Conservation (phyloP, 2,888 invertebrate species). For the Standfussiana lucernea region DNA sequence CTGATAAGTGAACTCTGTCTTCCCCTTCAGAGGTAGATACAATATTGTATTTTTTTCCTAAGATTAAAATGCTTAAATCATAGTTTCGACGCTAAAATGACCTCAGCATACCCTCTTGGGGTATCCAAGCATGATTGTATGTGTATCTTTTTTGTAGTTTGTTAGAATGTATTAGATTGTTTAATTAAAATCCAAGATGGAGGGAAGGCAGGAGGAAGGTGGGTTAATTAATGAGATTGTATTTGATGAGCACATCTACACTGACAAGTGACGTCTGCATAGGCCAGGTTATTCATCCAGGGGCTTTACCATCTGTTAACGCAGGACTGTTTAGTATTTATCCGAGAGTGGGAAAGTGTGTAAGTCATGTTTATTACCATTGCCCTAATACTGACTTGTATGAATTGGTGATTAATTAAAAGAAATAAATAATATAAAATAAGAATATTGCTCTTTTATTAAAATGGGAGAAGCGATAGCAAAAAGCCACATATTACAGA, state of each 20-base stretch:
- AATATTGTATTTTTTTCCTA: not conserved
- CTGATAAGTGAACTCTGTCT: not conserved
- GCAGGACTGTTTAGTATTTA: no score
- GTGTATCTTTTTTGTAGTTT: no score
- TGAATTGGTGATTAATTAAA: not conserved
- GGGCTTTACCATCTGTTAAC: no score
- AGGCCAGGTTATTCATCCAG: no score
- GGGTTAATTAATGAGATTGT: no score
- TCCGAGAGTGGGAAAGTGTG: no score
- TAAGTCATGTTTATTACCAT: no score
- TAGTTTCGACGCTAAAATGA: not conserved
- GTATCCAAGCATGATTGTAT: not conserved
- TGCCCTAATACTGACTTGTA: not conserved
- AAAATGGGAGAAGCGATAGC: not conserved
- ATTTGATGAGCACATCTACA: not conserved
- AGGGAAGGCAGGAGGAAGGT: no score
- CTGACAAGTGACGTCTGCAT: not conserved
- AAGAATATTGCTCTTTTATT: not conserved
- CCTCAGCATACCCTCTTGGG: no score
- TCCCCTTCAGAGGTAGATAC: not conserved
- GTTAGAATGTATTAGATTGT: not conserved
- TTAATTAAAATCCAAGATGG: not conserved
- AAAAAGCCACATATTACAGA: not conserved
- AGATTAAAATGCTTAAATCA: not conserved
- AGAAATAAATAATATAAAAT: not conserved